These are phyloP conservation scores for Neoarius graeffei DNA, from an alignment of 2,113 vertebrate species.

Conservation along the genomic window DNA sequence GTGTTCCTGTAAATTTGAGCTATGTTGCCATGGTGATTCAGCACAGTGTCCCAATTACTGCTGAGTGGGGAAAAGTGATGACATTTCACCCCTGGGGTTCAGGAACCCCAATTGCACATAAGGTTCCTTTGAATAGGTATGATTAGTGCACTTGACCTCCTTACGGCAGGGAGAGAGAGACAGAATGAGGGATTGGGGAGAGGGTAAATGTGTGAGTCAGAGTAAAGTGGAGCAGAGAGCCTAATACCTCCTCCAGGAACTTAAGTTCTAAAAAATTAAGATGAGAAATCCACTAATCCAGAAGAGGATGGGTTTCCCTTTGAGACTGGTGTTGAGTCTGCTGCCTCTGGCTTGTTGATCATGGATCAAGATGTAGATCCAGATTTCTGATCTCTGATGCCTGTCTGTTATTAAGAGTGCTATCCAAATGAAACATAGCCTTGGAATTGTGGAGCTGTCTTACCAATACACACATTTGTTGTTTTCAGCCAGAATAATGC, in stretches of 20 bases:
- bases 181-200: background rate
- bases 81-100: constrained; percentile 35
- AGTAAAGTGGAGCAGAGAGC: background rate
- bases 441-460: background rate
- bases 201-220: background rate
- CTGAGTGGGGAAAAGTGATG: constrained; percentile 17
- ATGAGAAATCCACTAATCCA: background rate
- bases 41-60: too few relatives aligned
- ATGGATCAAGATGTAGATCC: background rate
- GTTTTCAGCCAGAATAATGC: background rate
- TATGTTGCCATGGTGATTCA: constrained; percentile 22
- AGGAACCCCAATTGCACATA: constrained; percentile 28
- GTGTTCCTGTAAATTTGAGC: background rate
- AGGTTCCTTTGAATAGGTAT: constrained; percentile 24
- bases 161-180: background rate
- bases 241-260: background rate
- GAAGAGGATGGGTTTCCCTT: background rate
- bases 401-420: background rate
- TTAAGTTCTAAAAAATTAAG: background rate
- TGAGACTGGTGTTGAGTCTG: background rate
- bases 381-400: background rate
- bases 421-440: background rate
- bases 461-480: background rate
- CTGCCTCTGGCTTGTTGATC: background rate
- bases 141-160: constrained; percentile 39